A percentile compares a stretch with the other conserved stretches of the same genome.
Evolutionary conservation across 2,888 invertebrate species (phyloP).

Genomic region (Diadegma fenestrale): DNA sequence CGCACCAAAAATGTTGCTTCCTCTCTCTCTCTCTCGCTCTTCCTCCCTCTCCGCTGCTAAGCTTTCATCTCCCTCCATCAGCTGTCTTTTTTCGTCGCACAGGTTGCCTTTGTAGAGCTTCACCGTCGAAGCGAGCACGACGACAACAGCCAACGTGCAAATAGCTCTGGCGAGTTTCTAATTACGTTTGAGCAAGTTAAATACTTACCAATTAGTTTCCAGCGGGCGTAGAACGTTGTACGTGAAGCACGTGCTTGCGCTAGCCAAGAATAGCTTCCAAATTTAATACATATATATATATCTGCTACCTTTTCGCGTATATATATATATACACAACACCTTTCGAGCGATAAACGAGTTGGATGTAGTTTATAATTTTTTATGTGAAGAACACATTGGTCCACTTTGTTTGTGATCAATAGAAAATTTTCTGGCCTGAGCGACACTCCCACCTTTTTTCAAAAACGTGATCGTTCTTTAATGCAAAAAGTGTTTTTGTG

Average conservation of each 20-base stretch:
- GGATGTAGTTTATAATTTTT: neutral
- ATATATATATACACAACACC: slow-evolving; percentile 16
- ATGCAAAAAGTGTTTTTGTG: no score
- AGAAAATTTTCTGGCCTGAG: no score
- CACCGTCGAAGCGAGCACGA: slow-evolving; percentile 60
- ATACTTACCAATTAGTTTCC: slow-evolving; percentile 76
- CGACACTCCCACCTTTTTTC: no score
- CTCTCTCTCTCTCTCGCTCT: slow-evolving; percentile 57
- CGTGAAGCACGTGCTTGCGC: slow-evolving; percentile 62
- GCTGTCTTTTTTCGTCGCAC: slow-evolving; percentile 25
- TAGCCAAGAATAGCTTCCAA: slow-evolving; percentile 52
- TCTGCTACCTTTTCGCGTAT: slow-evolving; percentile 20
- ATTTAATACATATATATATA: slow-evolving; percentile 44
- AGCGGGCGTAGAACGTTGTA: slow-evolving; percentile 64
- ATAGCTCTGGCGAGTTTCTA: slow-evolving; percentile 72
- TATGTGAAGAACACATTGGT: neutral
- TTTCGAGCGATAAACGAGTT: neutral
- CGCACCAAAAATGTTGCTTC: slow-evolving; percentile 32
- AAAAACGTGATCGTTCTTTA: no score
- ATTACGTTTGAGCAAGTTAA: slow-evolving; percentile 76
- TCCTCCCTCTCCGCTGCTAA: slow-evolving; percentile 49
- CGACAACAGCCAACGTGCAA: slow-evolving; percentile 71
- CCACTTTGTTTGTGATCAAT: neutral
- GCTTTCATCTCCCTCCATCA: slow-evolving; percentile 23
- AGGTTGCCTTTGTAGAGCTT: slow-evolving; percentile 52